phyloP scores from a whole-genome alignment of 2,888 invertebrate species.

The Zelleria hepariella region DNA sequence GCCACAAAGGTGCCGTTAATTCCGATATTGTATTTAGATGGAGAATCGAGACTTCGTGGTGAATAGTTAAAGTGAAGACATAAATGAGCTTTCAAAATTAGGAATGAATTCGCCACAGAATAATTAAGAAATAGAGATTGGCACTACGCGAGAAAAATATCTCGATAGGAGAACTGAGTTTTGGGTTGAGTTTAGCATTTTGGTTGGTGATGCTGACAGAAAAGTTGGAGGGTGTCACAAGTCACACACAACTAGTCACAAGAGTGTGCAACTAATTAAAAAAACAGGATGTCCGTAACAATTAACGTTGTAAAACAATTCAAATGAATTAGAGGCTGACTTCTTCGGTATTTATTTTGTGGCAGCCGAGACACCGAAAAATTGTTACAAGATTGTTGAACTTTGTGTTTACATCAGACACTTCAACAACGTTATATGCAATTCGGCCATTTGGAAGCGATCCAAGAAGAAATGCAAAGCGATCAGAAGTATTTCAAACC shows the following conservation, averaged over 20 bases:
- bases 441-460: not conserved
- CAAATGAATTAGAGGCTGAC: not conserved
- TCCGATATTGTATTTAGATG: too few species aligned
- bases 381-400: not conserved
- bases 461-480: not conserved
- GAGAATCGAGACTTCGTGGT: not conserved
- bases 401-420: not conserved
- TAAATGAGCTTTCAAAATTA: constrained; percentile 1
- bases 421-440: not conserved
- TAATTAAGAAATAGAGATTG: not conserved
- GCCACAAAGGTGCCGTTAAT: not conserved
- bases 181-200: too few species aligned
- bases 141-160: too few species aligned
- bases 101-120: not conserved
- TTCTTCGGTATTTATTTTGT: not conserved
- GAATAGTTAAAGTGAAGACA: not conserved
- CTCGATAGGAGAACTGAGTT: too few species aligned
- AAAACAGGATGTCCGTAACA: too few species aligned
- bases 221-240: too few species aligned
- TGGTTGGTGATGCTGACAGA: too few species aligned
- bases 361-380: not conserved
- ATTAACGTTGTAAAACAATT: too few species aligned
- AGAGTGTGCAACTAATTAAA: too few species aligned
- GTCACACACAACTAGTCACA: too few species aligned
- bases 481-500: not conserved